These are phyloP conservation scores for Pseudomyrmex sp. DNA, from an alignment of 1,140 invertebrate genomes.

Conservation along the genomic window DNA sequence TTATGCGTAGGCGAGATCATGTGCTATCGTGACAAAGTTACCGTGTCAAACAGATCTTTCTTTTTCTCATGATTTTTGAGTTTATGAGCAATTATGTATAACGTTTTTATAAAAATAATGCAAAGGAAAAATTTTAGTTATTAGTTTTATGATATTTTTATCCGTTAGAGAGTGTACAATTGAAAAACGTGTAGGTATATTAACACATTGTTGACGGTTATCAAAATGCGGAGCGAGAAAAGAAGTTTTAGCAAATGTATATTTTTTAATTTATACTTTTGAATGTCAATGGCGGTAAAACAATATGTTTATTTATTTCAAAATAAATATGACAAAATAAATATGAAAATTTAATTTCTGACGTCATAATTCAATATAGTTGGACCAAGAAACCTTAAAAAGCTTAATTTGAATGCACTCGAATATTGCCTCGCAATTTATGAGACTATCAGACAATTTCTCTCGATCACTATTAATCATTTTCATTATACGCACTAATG, in stretches of 20 bases:
- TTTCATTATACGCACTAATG: constrained; percentile 53
- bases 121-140: constrained; percentile 7
- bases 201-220: no score
- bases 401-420: background rate
- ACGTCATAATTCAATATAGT: background rate
- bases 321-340: no score
- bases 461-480: constrained; percentile 45
- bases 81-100: constrained; percentile 42
- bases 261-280: background rate
- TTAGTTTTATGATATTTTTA: constrained; percentile 8
- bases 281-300: background rate
- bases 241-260: background rate
- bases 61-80: constrained; percentile 42
- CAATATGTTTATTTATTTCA: background rate
- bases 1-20: constrained; percentile 29
- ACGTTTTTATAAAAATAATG: constrained; percentile 15
- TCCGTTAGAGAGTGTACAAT: no score
- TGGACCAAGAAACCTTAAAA: background rate
- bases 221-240: no score
- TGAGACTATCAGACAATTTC: constrained; percentile 3
- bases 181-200: no score
- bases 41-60: constrained; percentile 11
- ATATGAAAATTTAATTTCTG: background rate
- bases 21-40: constrained; percentile 45
- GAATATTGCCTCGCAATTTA: constrained; percentile 14